Evolutionary conservation across 2,797 vertebrate species (phyloP), one percentile per base, ranked within the genome.

Genomic region (Orestias chungarensis): DNA sequence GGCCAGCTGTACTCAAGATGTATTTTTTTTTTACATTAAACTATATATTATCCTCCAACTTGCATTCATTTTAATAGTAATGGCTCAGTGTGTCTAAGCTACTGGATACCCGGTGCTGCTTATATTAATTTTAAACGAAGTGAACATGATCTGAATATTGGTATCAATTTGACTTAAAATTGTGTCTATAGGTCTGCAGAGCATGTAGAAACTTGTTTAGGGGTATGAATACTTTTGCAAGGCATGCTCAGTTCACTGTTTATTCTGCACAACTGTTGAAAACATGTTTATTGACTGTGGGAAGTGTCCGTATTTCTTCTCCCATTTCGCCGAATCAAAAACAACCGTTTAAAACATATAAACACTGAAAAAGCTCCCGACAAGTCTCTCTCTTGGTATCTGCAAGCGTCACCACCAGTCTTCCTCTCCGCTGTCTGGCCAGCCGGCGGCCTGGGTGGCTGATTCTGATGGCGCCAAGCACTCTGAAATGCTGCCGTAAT

Each of bases 401-500:
- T 91, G 85, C 78, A 66, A 92, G 83, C 92, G 85, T 92, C 90
- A 92, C 87, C 52, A 79, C 84, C 89, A 89, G 86, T 89, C 89
- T 93, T 93, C 91, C 93, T 90, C 78, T 90, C 85, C 70, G 75
- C 91, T 79, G 93, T 93, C 93, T 93, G 87, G 92, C 86, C 91
- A 88, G 76, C 86, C 81, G 81, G 88, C 91, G 86, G 93, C 87
- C 93, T 92, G 92, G 90, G 89, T 88, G 90, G 93, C 93, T 91
- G 90, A 89, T 92, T 91, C 80, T 82, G 88, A 93, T 94, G 95
- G 94, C 94, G 95, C 95, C 95, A 95, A 92, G 87, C 70, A 46
- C 89, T 90, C 86, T 86, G 83, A 79, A 87, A 83, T 92, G 89
- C 81, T 89, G 89, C 91, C 81, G 81, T 93, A 94, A 94, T 95